phyloP scores from a whole-genome alignment of 2,797 vertebrate genomes.

The Phalloptychus januarius region DNA sequence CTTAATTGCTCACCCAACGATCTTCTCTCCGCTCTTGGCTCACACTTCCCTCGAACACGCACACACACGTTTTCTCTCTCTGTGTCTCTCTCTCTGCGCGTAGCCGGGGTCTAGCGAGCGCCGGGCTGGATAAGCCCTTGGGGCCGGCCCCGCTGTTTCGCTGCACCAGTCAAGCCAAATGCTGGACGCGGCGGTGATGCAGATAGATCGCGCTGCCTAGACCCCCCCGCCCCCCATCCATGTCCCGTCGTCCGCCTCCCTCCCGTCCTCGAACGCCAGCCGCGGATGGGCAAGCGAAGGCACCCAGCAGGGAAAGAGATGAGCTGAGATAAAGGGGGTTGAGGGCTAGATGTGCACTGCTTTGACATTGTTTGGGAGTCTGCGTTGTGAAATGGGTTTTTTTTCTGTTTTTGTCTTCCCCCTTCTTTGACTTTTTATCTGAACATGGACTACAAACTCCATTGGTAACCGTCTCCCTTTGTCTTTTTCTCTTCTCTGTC shows the following conservation, averaged over 20 bases:
- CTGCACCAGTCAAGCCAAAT: constrained; percentile 82
- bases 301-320: constrained; percentile 59
- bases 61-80: not conserved
- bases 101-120: constrained; percentile 73
- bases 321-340: constrained; percentile 42
- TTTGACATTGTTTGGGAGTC: constrained; percentile 70
- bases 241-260: constrained; percentile 12
- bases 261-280: constrained; percentile 45
- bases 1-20: constrained; percentile 63
- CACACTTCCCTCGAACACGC: constrained; percentile 40
- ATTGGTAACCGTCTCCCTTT: constrained; percentile 70
- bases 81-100: not conserved
- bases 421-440: constrained; percentile 41
- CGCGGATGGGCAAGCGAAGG: constrained; percentile 55
- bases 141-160: constrained; percentile 82
- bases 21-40: constrained; percentile 55
- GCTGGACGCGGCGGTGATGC: constrained; percentile 87
- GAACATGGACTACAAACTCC: constrained; percentile 77
- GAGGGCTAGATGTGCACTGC: constrained; percentile 60
- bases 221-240: constrained; percentile 12
- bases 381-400: constrained; percentile 48
- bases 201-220: constrained; percentile 80
- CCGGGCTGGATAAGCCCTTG: constrained; percentile 71
- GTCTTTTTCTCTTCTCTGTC: constrained; percentile 31
- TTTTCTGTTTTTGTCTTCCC: not conserved